Evolutionary conservation across 2,797 vertebrate species (phyloP).

Genomic region (Chloroceryle amazona): DNA sequence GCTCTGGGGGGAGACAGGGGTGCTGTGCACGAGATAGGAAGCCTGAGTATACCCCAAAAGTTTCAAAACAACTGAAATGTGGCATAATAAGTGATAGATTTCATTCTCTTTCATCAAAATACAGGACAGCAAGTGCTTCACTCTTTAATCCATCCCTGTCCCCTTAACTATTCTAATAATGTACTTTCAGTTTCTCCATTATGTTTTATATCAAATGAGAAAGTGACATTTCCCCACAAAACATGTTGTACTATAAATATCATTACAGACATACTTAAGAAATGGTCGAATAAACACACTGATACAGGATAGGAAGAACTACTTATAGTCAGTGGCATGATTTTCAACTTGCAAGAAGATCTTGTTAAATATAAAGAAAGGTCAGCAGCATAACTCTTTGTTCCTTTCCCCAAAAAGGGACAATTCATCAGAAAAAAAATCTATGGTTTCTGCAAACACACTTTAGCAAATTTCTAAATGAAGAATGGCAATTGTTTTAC

Average conservation of each 20-base stretch:
- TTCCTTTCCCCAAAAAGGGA: constrained; percentile 42
- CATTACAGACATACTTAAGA: background rate
- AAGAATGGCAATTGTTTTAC: constrained; percentile 58
- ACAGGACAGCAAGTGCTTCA: background rate
- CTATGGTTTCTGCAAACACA: constrained; percentile 15
- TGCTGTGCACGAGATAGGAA: rapidly evolving
- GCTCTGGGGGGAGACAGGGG: background rate
- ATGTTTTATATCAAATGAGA: background rate
- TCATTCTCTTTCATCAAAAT: background rate
- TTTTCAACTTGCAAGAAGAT: constrained; percentile 21
- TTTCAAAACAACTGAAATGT: background rate
- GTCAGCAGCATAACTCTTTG: constrained; percentile 67
- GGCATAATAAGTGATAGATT: background rate
- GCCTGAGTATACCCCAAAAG: background rate
- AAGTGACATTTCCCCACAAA: background rate
- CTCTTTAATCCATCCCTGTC: background rate
- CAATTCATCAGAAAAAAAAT: background rate
- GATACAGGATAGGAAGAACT: background rate
- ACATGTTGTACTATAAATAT: background rate
- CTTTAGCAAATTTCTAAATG: constrained; percentile 55
- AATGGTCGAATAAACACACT: background rate
- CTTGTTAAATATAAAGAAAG: constrained; percentile 68
- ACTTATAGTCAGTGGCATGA: background rate
- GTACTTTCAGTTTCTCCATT: background rate
- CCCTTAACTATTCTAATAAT: background rate